Base-by-base conservation (phyloP, 2,113 vertebrate genomes). In the Upupa epops region DNA sequence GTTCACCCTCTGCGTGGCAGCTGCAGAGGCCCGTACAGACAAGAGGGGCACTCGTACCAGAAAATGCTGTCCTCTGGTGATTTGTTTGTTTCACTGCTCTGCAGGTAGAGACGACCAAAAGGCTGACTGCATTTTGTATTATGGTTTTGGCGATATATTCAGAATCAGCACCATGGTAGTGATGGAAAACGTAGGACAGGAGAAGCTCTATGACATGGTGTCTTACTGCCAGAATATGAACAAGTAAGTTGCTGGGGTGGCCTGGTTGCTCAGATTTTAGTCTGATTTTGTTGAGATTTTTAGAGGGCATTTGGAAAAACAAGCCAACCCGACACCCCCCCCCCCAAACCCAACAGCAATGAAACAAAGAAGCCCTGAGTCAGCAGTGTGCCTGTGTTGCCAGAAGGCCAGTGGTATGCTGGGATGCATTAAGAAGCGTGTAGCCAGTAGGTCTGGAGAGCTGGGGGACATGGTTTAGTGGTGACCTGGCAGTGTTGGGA, bases 161-260 rank as follows among this genome's bases (percentile, higher is more conserved):
- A 97, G 98, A 96, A 97, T 99, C 92, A 99, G 99, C 92, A 97
- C 98, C 36, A 99, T 99, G 99, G 99, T 99, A 49, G 98, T 99
- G 78, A 99, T 99, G 99, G 99, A 99, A 95, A 99, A 98, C 6
- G 98, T 99, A 2, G 99, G 99, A 25, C 99, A 99, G 81, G 96
- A 99, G 97, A 99, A 99, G 89, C 97, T 99, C 34, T 98, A 98
- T 49, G 97, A 98, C 74, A 99, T 99, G 98, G 98, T 99, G 16
- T 98, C 98, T 7, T 99, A 99, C 89, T 99, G 99, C 93, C 98
- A 98, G 73, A 98, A 97, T 59, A 87, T 97, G 37, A 98, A 82
- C 97, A 98, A 97, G 99, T 99, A 95, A 91, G 95, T 96, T 81
- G 37, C 60, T 76, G 12, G 31, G 11, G 9, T 78, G 74, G 18